phyloP scores from a whole-genome alignment of 2,797 vertebrate species.

The Otus scops region DNA sequence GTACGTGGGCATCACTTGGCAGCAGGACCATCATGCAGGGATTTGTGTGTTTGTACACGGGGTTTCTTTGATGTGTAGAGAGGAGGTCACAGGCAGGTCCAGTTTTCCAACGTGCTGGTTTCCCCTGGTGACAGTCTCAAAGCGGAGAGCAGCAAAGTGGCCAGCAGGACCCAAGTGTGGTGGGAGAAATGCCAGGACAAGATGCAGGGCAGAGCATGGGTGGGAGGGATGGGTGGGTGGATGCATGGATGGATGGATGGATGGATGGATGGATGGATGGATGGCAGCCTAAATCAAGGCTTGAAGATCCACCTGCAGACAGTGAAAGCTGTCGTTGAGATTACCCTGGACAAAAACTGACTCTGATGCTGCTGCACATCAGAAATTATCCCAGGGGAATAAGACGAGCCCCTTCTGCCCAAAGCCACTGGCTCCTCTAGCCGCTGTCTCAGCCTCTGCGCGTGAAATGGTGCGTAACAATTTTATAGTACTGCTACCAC shows the following conservation, averaged over 20 bases:
- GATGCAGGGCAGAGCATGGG: fast-evolving
- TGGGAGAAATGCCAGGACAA: not conserved
- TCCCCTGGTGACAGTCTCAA: not conserved
- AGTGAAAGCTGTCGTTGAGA: not conserved
- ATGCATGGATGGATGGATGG: not conserved
- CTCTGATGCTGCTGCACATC: not conserved
- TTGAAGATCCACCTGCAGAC: not conserved
- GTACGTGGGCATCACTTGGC: fast-evolving
- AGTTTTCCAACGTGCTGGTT: fast-evolving
- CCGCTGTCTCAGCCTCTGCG: not conserved
- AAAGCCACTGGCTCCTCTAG: not conserved
- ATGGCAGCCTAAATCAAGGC: not conserved
- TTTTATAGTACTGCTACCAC: not conserved
- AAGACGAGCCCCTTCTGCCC: not conserved
- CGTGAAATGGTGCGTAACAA: not conserved
- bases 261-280: not conserved
- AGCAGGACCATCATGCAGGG: fast-evolving
- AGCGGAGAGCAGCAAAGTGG: not conserved
- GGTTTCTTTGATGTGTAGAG: not conserved
- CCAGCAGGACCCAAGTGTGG: fast-evolving
- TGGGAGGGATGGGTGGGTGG: not conserved
- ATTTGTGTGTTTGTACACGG: fast-evolving
- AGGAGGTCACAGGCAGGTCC: fast-evolving
- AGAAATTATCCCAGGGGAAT: not conserved
- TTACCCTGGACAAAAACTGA: not conserved